Evolutionary conservation across 2,888 invertebrate species (phyloP).

Genomic region (Heterodera filipjevi): DNA sequence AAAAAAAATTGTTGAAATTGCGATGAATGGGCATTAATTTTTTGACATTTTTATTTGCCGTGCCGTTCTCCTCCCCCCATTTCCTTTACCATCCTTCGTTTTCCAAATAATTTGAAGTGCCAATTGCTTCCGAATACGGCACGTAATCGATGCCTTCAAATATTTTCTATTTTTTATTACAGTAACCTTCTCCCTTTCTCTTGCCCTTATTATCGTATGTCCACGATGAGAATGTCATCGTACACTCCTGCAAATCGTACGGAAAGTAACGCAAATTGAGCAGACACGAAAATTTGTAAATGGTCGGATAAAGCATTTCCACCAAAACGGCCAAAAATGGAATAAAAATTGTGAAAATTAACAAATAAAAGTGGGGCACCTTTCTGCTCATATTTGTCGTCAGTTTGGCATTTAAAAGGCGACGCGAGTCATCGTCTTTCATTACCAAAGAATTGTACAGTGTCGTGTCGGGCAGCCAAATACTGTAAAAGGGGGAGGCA

Average conservation of each 20-base stretch:
- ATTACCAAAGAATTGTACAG: constrained; percentile 36
- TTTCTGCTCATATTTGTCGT: constrained; percentile 51
- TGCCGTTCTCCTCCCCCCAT: no score
- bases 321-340: constrained; percentile 38
- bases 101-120: constrained; percentile 60
- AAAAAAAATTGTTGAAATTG: neutral
- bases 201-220: constrained; percentile 59
- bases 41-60: no score
- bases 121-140: constrained; percentile 59
- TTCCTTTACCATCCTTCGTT: constrained; percentile 62
- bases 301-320: constrained; percentile 62
- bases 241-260: constrained; percentile 63
- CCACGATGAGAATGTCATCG: constrained; percentile 63
- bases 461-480: constrained; percentile 65
- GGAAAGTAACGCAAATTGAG: constrained; percentile 58
- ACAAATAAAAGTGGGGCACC: constrained; percentile 10
- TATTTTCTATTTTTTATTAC: neutral
- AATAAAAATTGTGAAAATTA: constrained; percentile 14
- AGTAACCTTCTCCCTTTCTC: constrained; percentile 30
- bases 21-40: no score
- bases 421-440: constrained; percentile 60
- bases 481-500: constrained; percentile 25
- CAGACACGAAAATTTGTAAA: constrained; percentile 63
- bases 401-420: constrained; percentile 61
- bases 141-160: constrained; percentile 60